These are phyloP conservation scores for Lepisosteus oculatus DNA, from an alignment of 2,113 vertebrate genomes.

Conservation along the genomic window DNA sequence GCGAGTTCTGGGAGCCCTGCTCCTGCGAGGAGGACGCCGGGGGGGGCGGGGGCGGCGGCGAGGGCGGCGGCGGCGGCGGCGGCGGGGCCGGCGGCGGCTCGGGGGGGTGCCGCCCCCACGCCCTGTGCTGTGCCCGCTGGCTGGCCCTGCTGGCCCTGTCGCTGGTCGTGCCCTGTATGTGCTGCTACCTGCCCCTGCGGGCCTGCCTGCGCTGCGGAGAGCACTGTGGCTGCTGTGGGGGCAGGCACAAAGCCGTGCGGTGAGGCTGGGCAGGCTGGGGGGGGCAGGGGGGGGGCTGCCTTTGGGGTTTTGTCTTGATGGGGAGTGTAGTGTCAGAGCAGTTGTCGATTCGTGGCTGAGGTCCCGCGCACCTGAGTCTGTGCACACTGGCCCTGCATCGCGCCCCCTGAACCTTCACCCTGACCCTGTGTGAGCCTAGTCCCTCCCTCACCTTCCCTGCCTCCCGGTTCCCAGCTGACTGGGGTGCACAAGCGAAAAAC, in stretches of 20 bases:
- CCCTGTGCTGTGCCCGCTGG: conserved; percentile 86
- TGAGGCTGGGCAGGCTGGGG: conserved; percentile 59
- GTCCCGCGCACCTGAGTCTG: too few species aligned
- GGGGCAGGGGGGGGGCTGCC: conserved; percentile 5
- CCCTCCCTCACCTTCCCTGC: background rate
- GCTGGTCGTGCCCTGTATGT: conserved; percentile 89
- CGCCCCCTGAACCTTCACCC: background rate
- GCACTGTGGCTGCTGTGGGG: conserved; percentile 84
- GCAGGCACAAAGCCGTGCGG: conserved; percentile 87
- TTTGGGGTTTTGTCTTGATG: background rate
- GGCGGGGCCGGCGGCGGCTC: conserved; percentile 29
- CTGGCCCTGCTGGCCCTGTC: conserved; percentile 80
- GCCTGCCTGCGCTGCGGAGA: conserved; percentile 89
- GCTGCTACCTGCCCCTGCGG: conserved; percentile 87
- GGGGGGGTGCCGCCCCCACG: conserved; percentile 67
- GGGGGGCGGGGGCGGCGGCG: too few species aligned
- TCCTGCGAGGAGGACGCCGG: conserved; percentile 73
- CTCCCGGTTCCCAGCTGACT: background rate
- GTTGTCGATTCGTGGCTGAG: too few species aligned
- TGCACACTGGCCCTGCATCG: background rate
- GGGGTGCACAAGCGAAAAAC: too few species aligned
- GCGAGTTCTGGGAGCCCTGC: conserved; percentile 91
- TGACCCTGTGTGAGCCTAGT: background rate
- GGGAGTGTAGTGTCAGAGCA: background rate
- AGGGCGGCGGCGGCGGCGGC: too few species aligned